Conservation (phyloP, 2,797 vertebrate species). For the Acanthopagrus latus region DNA sequence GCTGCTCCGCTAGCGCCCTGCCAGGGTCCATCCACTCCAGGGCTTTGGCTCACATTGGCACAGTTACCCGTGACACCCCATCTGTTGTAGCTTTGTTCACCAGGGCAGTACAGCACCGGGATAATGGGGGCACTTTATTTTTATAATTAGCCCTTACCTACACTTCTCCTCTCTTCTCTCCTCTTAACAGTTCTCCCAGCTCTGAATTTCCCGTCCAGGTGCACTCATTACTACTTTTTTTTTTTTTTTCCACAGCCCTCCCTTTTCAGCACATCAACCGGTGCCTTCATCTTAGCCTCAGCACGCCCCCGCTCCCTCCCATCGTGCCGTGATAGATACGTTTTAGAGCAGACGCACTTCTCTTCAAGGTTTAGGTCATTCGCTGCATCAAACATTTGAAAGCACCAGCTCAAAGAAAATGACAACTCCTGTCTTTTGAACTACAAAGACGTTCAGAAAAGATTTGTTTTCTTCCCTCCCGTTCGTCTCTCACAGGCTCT, state of each 20-base stretch:
- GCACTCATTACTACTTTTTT: conserved; percentile 50
- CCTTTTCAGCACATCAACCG: conserved; percentile 62
- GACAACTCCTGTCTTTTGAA: conserved; percentile 78
- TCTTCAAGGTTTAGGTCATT: conserved; percentile 80
- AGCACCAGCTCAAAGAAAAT: conserved; percentile 73
- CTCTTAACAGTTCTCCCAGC: conserved; percentile 59
- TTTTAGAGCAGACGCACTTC: conserved; percentile 66
- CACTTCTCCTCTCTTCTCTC: conserved; percentile 66
- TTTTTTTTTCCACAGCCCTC: conserved; percentile 39
- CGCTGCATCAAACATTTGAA: conserved; percentile 76
- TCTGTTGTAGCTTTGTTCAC: conserved; percentile 81
- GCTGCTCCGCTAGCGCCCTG: conserved; percentile 45
- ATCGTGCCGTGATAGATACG: conserved; percentile 57
- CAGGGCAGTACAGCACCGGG: conserved; percentile 60
- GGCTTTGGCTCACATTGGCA: conserved; percentile 76
- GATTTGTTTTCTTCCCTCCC: conserved; percentile 71
- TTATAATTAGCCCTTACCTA: conserved; percentile 81
- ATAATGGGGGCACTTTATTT: conserved; percentile 81
- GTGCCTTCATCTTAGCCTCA: conserved; percentile 65
- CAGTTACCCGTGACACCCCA: conserved; percentile 80
- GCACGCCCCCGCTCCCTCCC: conserved; percentile 54
- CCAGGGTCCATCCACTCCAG: conserved; percentile 62
- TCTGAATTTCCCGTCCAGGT: conserved; percentile 68
- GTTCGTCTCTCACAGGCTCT: conserved; percentile 66
- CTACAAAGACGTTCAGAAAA: conserved; percentile 79